These are phyloP conservation scores for Otolemur crassicaudatus DNA, from an alignment of 2,797 vertebrate species.

Conservation along the genomic window DNA sequence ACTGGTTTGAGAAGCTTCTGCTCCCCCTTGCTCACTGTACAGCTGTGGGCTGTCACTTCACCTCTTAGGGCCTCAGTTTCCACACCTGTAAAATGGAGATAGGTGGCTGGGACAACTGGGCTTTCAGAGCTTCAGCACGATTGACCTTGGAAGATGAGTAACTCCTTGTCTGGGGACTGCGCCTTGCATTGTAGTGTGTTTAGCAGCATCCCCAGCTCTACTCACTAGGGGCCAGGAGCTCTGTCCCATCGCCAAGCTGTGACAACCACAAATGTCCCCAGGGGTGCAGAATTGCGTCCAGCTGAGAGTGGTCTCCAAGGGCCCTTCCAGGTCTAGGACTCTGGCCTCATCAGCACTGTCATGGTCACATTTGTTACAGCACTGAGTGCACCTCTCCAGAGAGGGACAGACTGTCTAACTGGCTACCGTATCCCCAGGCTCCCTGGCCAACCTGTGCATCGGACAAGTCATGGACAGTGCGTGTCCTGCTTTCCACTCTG, in stretches of 20 bases:
- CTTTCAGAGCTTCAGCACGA: not conserved
- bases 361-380: not conserved
- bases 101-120: not conserved
- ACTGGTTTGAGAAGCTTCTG: not conserved
- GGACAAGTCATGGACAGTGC: not conserved
- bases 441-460: not conserved
- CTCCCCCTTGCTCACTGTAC: too few relatives aligned
- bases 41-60: rapidly evolving
- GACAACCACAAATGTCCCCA: not conserved
- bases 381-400: not conserved
- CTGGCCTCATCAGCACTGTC: not conserved
- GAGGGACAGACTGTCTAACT: not conserved
- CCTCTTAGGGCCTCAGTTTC: not conserved
- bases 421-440: not conserved
- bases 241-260: not conserved
- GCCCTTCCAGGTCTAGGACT: not conserved
- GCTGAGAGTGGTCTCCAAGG: not conserved
- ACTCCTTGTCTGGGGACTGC: not conserved
- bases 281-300: not conserved
- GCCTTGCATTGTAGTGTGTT: not conserved
- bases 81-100: not conserved
- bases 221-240: not conserved
- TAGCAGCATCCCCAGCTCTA: not conserved
- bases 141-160: not conserved
- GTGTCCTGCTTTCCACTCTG: not conserved